Conservation (phyloP, 2,113 vertebrate species). For the Aptenodytes forsteri region DNA sequence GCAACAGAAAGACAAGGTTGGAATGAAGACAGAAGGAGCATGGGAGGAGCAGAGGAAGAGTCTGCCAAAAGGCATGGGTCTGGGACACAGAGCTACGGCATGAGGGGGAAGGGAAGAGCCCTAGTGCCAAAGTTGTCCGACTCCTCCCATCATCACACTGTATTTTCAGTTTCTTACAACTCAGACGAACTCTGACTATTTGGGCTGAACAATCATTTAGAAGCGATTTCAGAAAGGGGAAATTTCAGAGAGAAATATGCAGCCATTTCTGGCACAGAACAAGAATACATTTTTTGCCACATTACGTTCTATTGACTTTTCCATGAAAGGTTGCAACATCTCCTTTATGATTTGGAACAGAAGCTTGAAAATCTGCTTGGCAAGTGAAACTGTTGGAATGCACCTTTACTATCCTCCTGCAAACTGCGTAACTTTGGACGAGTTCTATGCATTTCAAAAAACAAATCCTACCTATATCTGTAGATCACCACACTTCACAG, state of each 20-base stretch:
- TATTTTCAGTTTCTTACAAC: neutral
- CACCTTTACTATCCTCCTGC: neutral
- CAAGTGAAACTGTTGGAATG: neutral
- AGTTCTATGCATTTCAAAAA: neutral
- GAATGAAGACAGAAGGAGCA: constrained; percentile 32
- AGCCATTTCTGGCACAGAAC: neutral
- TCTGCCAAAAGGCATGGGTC: neutral
- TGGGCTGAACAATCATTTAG: neutral
- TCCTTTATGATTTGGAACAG: neutral
- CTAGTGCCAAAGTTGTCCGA: neutral
- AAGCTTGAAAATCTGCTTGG: neutral
- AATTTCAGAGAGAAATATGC: neutral
- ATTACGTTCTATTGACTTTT: neutral
- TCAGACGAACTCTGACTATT: neutral
- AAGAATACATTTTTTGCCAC: neutral
- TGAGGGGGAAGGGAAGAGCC: neutral
- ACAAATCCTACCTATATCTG: neutral
- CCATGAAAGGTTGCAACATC: neutral
- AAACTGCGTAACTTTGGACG: neutral
- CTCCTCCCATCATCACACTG: neutral
- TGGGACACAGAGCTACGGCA: neutral
- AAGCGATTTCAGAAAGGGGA: neutral
- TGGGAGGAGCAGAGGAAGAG: neutral
- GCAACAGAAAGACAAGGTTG: constrained; percentile 32
- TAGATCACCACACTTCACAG: neutral